These are phyloP conservation scores for Folsomia candida DNA, from an alignment of 2,888 invertebrate genomes.

Conservation along the genomic window DNA sequence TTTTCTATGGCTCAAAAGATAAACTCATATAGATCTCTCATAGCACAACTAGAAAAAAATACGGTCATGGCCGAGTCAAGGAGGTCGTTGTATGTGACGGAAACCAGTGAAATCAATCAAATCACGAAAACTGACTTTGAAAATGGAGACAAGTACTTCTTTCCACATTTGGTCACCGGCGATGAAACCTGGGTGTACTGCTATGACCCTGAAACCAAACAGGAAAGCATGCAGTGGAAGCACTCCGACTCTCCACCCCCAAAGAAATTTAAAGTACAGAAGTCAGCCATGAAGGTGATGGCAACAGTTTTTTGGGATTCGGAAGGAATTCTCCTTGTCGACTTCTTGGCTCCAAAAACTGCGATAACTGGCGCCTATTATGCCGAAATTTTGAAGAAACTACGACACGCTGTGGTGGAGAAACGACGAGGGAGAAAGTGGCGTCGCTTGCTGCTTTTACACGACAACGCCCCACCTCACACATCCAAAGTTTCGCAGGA, in stretches of 20 bases:
- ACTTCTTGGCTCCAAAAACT: conserved; percentile 12
- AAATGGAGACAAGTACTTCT: conserved; percentile 12
- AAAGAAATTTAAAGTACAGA: conserved; percentile 4
- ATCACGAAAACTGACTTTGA: too few relatives aligned
- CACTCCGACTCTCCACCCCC: conserved; percentile 1
- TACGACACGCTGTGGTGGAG: conserved; percentile 6
- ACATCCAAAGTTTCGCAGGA: neutral
- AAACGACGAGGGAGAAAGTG: conserved; percentile 8
- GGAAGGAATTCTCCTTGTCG: conserved; percentile 11
- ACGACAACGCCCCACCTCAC: conserved; percentile 22
- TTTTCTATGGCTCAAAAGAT: too few relatives aligned
- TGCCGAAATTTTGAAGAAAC: conserved; percentile 12
- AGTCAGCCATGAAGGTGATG: conserved; percentile 14
- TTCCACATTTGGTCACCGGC: conserved; percentile 19
- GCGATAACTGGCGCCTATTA: conserved; percentile 14
- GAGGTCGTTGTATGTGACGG: too few relatives aligned
- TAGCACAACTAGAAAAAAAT: too few relatives aligned
- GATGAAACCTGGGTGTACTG: conserved; percentile 23
- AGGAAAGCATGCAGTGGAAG: conserved; percentile 15
- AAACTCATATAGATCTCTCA: too few relatives aligned
- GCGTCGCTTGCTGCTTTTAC: conserved; percentile 10
- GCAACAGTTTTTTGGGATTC: conserved; percentile 19
- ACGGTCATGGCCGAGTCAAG: too few relatives aligned
- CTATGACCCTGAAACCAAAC: conserved; percentile 18
- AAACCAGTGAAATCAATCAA: too few relatives aligned